phyloP scores from a whole-genome alignment of 2,888 invertebrate species.

The Leptinotarsa rubiginosa region DNA sequence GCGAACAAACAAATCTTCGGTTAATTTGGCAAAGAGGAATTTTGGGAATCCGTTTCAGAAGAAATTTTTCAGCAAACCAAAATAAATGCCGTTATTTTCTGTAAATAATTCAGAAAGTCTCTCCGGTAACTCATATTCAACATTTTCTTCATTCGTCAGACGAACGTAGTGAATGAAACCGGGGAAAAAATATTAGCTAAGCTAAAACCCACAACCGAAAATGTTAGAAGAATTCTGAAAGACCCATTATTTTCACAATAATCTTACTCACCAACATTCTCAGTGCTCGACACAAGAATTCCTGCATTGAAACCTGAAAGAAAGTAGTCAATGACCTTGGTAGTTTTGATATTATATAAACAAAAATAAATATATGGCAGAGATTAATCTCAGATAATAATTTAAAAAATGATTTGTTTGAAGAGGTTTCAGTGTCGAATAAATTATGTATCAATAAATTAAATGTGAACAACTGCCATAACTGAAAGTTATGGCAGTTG shows the following conservation, averaged over 20 bases:
- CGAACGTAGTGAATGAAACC: not conserved
- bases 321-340: constrained; percentile 15
- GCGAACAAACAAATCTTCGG: too few relatives aligned
- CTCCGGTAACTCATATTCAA: too few relatives aligned
- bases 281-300: constrained; percentile 13
- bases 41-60: too few relatives aligned
- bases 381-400: not conserved
- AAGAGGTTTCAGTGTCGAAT: not conserved
- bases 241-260: not conserved
- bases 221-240: not conserved
- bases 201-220: not conserved
- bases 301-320: constrained; percentile 15
- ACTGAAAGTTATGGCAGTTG: not conserved
- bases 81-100: too few relatives aligned
- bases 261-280: constrained; percentile 9
- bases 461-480: not conserved
- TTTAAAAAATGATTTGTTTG: not conserved
- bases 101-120: too few relatives aligned
- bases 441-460: not conserved
- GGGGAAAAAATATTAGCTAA: not conserved
- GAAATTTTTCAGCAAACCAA: too few relatives aligned
- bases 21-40: too few relatives aligned
- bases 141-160: too few relatives aligned
- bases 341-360: constrained; percentile 1
- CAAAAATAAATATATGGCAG: not conserved